Evolutionary conservation across 2,797 vertebrate genomes (phyloP).

Genomic region (Pygocentrus nattereri): DNA sequence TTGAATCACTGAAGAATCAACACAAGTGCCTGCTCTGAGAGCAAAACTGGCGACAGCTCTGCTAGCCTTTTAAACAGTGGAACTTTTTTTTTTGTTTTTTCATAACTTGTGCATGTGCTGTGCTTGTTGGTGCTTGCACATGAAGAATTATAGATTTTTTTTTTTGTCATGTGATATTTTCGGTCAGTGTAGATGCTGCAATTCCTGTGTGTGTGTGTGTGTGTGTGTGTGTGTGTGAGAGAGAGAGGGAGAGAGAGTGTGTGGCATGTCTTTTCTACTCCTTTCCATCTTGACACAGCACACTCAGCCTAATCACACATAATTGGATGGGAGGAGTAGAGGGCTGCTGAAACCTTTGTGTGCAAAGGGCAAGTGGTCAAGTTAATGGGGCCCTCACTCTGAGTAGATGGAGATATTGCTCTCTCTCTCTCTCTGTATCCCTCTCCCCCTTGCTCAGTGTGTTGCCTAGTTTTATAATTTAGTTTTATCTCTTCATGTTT

Average conservation of each 20-base stretch:
- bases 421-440: not conserved
- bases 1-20: slow-evolving; percentile 42
- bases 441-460: slow-evolving; percentile 53
- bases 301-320: slow-evolving; percentile 92
- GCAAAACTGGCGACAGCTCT: slow-evolving; percentile 10
- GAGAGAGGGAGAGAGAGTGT: slow-evolving; percentile 42
- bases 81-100: too few relatives aligned
- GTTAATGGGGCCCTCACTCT: slow-evolving; percentile 84
- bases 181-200: not conserved
- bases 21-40: slow-evolving; percentile 26
- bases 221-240: slow-evolving; percentile 7
- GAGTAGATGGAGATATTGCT: slow-evolving; percentile 58
- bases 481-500: slow-evolving; percentile 35
- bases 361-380: slow-evolving; percentile 90
- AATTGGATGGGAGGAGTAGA: slow-evolving; percentile 89
- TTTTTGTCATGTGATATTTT: slow-evolving; percentile 20
- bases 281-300: slow-evolving; percentile 89
- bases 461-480: slow-evolving; percentile 16
- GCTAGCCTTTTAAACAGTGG: not conserved
- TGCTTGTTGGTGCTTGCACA: not conserved
- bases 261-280: slow-evolving; percentile 66
- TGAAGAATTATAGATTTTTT: not conserved
- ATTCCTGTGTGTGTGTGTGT: slow-evolving; percentile 36
- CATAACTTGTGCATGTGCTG: not conserved
- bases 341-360: slow-evolving; percentile 86